Base-by-base conservation (phyloP, 2,888 invertebrate genomes). In the Psylliodes chrysocephalus region DNA sequence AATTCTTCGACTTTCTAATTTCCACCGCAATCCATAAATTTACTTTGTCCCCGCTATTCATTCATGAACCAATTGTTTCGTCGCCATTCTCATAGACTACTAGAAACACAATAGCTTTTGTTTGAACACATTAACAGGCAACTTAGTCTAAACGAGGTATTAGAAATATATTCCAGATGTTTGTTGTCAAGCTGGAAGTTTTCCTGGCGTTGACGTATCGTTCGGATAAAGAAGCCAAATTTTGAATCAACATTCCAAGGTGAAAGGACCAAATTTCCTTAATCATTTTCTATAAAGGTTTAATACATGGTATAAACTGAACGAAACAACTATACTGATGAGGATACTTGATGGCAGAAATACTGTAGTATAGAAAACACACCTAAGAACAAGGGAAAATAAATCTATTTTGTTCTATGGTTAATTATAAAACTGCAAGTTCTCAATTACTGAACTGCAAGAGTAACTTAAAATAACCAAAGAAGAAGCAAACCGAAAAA, bases 131-230 rank as follows among this genome's bases (percentile, higher is more conserved):
- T 57, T 57, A 57, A 57, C 35, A 35, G 47, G 38, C 33, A 49
- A 57, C 57, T 57, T 30, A 44, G 33, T 49, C 35, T 57, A 57
- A 57, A 57, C 57, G 49, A 44, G 47, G 47, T 47, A 47, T 38
- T 57, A 22, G 47, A 57, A 49, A 57, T 57, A 44, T 57, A 57
- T 57, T 57, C 57, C 47, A 47, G 57, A 57, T 57, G 57, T 38
- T 44, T 47, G 57, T 44, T 47, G 57, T 57, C 22, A 49, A 8
- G 38, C 38, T 35, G 35, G 57, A 47, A 46, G 47, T 57, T 47
- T 57, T 57, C 57, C 22, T 57, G 57, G 47, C 57, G 47, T 57
- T 57, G 57, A 57, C 57, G 47, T 57, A 47, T 49, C 57, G 57
- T 33, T 4, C 18, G 57, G 15, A 57, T 57, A 22, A 57, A 57